phyloP scores from a whole-genome alignment of 2,113 vertebrate species.

The Tachycineta bicolor region DNA sequence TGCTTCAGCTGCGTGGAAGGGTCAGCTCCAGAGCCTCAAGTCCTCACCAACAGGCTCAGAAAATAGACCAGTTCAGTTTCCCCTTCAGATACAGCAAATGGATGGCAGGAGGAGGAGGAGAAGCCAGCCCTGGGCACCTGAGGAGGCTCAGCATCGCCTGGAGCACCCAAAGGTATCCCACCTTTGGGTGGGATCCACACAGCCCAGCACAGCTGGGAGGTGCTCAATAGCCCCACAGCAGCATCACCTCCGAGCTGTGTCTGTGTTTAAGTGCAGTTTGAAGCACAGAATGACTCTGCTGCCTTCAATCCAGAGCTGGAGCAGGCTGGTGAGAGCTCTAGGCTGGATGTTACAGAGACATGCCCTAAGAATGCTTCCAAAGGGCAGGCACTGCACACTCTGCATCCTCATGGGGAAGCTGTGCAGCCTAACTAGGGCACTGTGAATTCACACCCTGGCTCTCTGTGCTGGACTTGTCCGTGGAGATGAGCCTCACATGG shows the following conservation, averaged over 20 bases:
- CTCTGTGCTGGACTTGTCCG: not conserved
- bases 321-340: not conserved
- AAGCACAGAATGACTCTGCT: not conserved
- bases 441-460: not conserved
- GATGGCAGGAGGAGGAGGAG: not conserved
- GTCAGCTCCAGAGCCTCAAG: not conserved
- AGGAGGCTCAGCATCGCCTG: not conserved
- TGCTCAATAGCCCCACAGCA: rapidly evolving
- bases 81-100: not conserved
- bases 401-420: not conserved
- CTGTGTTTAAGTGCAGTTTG: rapidly evolving
- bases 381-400: not conserved
- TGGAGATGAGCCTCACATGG: not conserved
- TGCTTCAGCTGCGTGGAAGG: not conserved
- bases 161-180: not conserved
- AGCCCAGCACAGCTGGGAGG: not conserved
- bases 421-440: not conserved
- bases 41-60: not conserved
- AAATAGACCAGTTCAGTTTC: not conserved
- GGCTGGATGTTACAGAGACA: not conserved
- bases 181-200: not conserved
- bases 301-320: not conserved
- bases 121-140: not conserved
- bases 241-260: not conserved
- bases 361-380: not conserved